Conservation (phyloP, 2,113 vertebrate genomes). For the Thamnaconus septentrionalis region DNA sequence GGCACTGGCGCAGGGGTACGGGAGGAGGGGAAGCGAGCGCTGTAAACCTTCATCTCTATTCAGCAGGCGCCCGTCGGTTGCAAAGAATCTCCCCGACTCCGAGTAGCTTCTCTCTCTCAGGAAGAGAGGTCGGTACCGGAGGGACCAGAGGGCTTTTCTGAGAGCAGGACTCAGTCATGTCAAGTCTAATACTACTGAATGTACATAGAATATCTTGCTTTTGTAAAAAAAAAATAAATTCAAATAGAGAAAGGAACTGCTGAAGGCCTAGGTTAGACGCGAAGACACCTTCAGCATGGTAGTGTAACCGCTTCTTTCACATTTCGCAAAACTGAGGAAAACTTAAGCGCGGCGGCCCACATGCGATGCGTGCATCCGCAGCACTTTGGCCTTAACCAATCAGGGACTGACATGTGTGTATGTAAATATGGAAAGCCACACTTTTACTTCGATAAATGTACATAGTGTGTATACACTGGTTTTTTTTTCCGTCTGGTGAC, state of each 20-base stretch:
- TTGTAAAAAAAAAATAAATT: constrained; percentile 26
- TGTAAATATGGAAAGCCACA: constrained; percentile 66
- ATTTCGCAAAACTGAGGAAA: constrained; percentile 61
- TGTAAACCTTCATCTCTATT: constrained; percentile 15
- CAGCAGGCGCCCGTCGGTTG: background rate
- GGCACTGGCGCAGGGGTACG: constrained; percentile 16
- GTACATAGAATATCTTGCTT: constrained; percentile 49
- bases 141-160: constrained; percentile 26
- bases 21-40: constrained; percentile 14
- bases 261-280: constrained; percentile 35
- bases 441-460: constrained; percentile 65
- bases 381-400: constrained; percentile 80
- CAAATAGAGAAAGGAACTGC: constrained; percentile 1
- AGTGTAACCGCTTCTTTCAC: constrained; percentile 50
- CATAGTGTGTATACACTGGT: constrained; percentile 50
- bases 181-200: constrained; percentile 39
- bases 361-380: constrained; percentile 45
- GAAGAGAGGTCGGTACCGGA: constrained; percentile 26
- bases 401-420: constrained; percentile 76
- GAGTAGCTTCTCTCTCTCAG: constrained; percentile 28
- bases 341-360: constrained; percentile 62
- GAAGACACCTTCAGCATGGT: constrained; percentile 42
- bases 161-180: constrained; percentile 23
- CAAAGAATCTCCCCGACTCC: constrained; percentile 10
- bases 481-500: constrained; percentile 25